phyloP scores from a whole-genome alignment of 1,140 invertebrate species.

The Drosophila burlai region DNA sequence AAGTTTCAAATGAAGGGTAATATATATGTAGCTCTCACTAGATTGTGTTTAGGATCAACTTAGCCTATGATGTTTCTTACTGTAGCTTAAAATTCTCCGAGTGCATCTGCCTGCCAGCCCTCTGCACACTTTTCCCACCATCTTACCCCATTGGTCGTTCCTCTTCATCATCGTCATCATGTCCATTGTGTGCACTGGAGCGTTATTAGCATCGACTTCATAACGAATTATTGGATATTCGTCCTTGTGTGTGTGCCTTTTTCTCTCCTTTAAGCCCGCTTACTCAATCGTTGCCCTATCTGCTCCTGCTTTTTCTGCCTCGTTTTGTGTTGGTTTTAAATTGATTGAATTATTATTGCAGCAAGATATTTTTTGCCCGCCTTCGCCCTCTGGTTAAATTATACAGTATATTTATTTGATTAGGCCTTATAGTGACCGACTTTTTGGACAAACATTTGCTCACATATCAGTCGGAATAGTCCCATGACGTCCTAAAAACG shows the following conservation, averaged over 20 bases:
- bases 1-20: neutral
- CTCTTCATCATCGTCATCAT: slow-evolving; percentile 49
- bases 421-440: slow-evolving; percentile 23
- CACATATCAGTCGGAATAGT: slow-evolving; percentile 20
- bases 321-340: slow-evolving; percentile 74
- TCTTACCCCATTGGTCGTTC: slow-evolving; percentile 26
- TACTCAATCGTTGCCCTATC: slow-evolving; percentile 19
- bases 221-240: slow-evolving; percentile 79
- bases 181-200: slow-evolving; percentile 75
- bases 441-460: slow-evolving; percentile 33
- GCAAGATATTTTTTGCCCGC: slow-evolving; percentile 25
- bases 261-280: slow-evolving; percentile 7
- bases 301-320: slow-evolving; percentile 43
- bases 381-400: slow-evolving; percentile 20
- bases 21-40: neutral
- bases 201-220: slow-evolving; percentile 82
- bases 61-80: neutral
- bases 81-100: neutral
- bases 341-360: slow-evolving; percentile 78
- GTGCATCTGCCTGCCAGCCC: slow-evolving; percentile 31
- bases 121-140: slow-evolving; percentile 3
- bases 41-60: no score
- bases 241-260: slow-evolving; percentile 42
- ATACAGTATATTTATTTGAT: slow-evolving; percentile 32
- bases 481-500: neutral